Percentiles rank a stretch among this genome's conserved stretches.
Conservation (phyloP, 2,888 invertebrate genomes). For the Pachydiplax longipennis region DNA sequence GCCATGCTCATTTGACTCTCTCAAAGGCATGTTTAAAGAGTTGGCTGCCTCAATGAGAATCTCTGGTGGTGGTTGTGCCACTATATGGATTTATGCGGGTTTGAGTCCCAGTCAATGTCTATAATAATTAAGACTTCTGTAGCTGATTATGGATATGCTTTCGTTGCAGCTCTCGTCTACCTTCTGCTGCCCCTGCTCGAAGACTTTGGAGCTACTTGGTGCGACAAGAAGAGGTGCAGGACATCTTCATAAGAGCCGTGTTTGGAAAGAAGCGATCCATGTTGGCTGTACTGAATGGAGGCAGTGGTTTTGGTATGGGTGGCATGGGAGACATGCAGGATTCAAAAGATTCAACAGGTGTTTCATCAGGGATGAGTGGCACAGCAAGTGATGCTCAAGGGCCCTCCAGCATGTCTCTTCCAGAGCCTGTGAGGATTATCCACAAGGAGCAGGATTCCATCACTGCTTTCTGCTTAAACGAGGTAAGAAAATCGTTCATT, state of each 20-base stretch:
- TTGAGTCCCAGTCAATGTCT: too few species aligned
- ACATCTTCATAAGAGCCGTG: constrained; percentile 93
- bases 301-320: constrained; percentile 2
- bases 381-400: constrained; percentile 50
- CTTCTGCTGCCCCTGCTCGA: constrained; percentile 77
- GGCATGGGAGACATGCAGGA: constrained; percentile 48
- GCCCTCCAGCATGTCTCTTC: constrained; percentile 60
- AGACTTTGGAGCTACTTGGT: constrained; percentile 94
- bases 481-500: constrained; percentile 64
- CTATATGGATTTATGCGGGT: too few species aligned
- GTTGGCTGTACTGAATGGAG: constrained; percentile 59
- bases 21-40: too few species aligned
- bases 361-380: constrained; percentile 44
- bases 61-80: too few species aligned
- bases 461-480: constrained; percentile 95
- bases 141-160: neutral
- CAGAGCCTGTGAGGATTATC: constrained; percentile 91
- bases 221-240: constrained; percentile 90
- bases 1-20: too few species aligned
- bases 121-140: too few species aligned
- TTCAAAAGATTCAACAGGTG: constrained; percentile 48
- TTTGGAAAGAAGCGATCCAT: constrained; percentile 80
- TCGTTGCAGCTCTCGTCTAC: constrained; percentile 65
- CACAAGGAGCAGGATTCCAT: constrained; percentile 99
- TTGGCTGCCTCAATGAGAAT: too few species aligned